Evolutionary conservation across 2,888 invertebrate species (phyloP), one percentile per base, ranked within the genome.

Genomic region (Tenthredo livida): DNA sequence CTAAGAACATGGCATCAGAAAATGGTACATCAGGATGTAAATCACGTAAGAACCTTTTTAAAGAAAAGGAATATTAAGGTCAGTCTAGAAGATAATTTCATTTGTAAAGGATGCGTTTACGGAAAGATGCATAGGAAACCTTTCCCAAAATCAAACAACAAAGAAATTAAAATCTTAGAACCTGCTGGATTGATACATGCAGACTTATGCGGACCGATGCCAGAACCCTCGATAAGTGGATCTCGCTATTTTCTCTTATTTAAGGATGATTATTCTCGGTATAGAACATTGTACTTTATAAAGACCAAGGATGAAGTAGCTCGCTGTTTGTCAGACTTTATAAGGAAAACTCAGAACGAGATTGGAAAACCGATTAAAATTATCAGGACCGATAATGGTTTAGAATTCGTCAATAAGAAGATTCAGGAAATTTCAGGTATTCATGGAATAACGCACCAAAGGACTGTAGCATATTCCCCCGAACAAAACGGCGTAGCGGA

Each of bases 191-290:
- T 88, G 2, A 80, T 90, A 0, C 89, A 90, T 72, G 86, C 88
- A 0, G 89, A 90, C 84, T 40, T 90, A 6, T 90, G 89, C 21
- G 88, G 89, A 17, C 88, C 87, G 0, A 89, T 89, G 88, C 88
- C 88, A 37, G 88, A 85, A 21, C 12, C 25, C 4, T 88, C 88
- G 10, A 87, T 86, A 33, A 84, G 85, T 0, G 86, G 85, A 21
- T 89, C 88, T 70, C 86, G 87, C 72, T 89, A 89, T 84, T 83
- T 87, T 58, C 25, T 88, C 7, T 87, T 87, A 0, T 78, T 89
- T 0, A 89, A 88, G 4, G 88, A 88, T 72, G 88, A 87, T 21
- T 82, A 84, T 37, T 87, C 86, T 6, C 67, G 86, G 0, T 70
- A 37, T 2, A 43, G 43, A 43, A 43, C 10, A 43, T 72, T 89